Conservation (phyloP, 2,113 vertebrate species). For the Bombycilla garrulus region DNA sequence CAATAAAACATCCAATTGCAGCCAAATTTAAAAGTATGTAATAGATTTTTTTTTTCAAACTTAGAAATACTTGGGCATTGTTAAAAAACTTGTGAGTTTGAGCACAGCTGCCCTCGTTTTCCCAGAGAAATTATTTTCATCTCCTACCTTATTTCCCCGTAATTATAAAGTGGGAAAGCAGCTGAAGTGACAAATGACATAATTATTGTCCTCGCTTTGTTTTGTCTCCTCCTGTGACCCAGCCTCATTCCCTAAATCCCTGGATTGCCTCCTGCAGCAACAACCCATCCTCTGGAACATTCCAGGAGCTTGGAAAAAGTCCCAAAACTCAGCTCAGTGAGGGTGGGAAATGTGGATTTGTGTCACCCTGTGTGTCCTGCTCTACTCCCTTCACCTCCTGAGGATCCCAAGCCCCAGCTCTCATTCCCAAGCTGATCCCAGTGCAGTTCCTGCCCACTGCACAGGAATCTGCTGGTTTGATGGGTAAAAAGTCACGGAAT, state of each 20-base stretch:
- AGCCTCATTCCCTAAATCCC: background rate
- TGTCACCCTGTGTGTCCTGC: background rate
- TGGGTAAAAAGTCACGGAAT: background rate
- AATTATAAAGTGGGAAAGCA: background rate
- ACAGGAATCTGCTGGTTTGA: background rate
- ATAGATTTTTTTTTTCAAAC: background rate
- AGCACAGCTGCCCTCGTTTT: background rate
- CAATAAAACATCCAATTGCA: background rate
- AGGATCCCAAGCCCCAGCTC: background rate
- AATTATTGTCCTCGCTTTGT: background rate
- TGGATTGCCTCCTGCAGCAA: background rate
- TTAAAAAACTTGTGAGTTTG: background rate
- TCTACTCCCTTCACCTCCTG: background rate
- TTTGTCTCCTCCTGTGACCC: background rate
- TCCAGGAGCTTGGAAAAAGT: background rate
- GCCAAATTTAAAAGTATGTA: background rate
- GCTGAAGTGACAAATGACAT: background rate
- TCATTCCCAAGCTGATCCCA: background rate
- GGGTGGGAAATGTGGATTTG: background rate
- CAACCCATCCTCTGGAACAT: background rate
- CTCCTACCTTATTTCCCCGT: background rate
- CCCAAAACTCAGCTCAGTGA: background rate
- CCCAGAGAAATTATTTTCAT: background rate
- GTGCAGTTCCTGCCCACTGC: background rate
- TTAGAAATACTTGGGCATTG: background rate